Base-by-base conservation (phyloP, 1,140 invertebrate species). In the Micrasema longulum region DNA sequence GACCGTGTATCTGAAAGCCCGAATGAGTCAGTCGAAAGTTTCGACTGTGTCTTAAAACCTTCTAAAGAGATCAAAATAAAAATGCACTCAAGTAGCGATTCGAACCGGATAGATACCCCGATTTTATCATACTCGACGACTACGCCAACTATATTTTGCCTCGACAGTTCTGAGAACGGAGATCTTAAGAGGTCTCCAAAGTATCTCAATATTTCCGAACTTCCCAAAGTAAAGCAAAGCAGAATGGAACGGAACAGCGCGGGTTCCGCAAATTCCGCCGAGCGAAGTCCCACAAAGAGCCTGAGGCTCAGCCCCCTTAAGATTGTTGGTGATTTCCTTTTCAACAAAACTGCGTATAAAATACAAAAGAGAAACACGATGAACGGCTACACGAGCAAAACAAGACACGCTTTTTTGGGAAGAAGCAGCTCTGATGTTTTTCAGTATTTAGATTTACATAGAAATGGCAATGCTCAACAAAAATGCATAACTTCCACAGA, bases 361-460 rank as follows among this genome's bases (percentile, higher is more conserved):
- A 41, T 20, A 41, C n/a, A 23, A 18, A 71, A 68, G 35, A 60
- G 62, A 53, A 71, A 43, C 23, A 70, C 43, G 38, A 60, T 50
- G 26, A 50, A 57, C 41, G 60, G 68, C n/a, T 70, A 62, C 41
- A 68, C 64, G 55, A 69, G 62, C 16, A 53, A 50, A 48, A 53
- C 36, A 16, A 60, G 45, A 22, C 48, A 75, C 12, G 16, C 26
- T 6, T 47, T 75, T 18, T 36, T 60, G 47, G 48, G 57, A 31
- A 64, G 69, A 35, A 69, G 69, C 41, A 75, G 64, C 16, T 36
- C 38, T 38, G 69, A 75, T 57, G 62, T 75, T 14, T 68, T 67
- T 23, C 73, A 75, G 18, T 75, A 71, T 64, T 64, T 75, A 64
- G 73, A 75, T 69, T 69, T 75, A 38, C 73, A 75, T 22, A 71